Evolutionary conservation across 2,888 invertebrate species (phyloP).

Genomic region (Morpho helenor): DNA sequence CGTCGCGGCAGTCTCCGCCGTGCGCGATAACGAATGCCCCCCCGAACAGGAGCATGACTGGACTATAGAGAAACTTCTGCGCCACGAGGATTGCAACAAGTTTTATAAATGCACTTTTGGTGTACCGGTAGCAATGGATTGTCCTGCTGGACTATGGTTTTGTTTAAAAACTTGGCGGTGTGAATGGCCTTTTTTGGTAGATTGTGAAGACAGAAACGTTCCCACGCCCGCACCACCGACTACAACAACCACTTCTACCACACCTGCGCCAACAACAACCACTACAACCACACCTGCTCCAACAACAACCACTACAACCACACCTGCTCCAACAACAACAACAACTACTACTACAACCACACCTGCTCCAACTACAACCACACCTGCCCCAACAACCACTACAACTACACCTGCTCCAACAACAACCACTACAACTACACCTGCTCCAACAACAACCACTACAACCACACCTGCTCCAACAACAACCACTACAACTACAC

Average conservation of each 20-base stretch:
- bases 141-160: conserved; percentile 78
- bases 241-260: neutral
- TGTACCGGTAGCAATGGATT: conserved; percentile 75
- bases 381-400: too few relatives aligned
- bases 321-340: conserved; percentile 18
- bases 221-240: conserved; percentile 32
- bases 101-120: conserved; percentile 84
- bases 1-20: conserved; percentile 34
- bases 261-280: neutral
- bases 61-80: conserved; percentile 71
- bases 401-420: too few relatives aligned
- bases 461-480: conserved; percentile 17
- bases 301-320: conserved; percentile 13
- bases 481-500: neutral
- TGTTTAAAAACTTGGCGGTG: conserved; percentile 76
- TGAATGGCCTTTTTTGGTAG: conserved; percentile 81
- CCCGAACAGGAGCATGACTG: conserved; percentile 47
- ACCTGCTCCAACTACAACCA: conserved; percentile 1
- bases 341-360: neutral
- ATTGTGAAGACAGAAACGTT: conserved; percentile 68
- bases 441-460: conserved; percentile 13
- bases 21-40: conserved; percentile 46
- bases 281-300: conserved; percentile 11
- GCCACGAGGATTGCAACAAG: conserved; percentile 78
- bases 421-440: neutral